Evolutionary conservation across 2,113 vertebrate species (phyloP).

Genomic region (Acanthisitta chloris): DNA sequence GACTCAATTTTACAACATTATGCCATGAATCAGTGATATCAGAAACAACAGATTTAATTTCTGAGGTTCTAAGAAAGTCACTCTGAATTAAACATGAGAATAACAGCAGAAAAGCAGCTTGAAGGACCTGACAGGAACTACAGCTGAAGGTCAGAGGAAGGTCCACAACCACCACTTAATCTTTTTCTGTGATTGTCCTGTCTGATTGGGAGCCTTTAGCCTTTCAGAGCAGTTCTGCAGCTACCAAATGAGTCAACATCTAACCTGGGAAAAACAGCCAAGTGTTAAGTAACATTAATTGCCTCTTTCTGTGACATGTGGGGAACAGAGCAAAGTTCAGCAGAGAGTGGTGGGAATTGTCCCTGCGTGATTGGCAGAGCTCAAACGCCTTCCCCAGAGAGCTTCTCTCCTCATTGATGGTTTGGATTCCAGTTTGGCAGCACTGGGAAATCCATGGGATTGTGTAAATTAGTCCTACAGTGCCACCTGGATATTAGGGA

Average conservation of each 20-base stretch:
- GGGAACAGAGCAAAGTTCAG: conserved; percentile 10
- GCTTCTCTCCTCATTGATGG: background rate
- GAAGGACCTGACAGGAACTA: background rate
- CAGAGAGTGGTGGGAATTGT: background rate
- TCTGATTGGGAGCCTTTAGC: conserved; percentile 8
- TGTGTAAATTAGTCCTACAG: background rate
- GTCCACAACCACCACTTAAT: background rate
- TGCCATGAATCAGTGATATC: background rate
- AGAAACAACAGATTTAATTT: background rate
- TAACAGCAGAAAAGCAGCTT: background rate
- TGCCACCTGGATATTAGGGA: too few species aligned
- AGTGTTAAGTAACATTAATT: background rate
- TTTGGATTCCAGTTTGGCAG: background rate
- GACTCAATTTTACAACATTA: background rate
- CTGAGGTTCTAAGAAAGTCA: background rate
- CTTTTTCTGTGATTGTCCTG: background rate
- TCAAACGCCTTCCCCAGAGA: background rate
- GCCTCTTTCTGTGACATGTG: background rate
- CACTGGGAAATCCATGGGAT: background rate
- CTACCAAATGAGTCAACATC: background rate
- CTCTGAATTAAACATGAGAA: background rate
- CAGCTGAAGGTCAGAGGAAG: background rate
- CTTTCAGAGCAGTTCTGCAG: background rate
- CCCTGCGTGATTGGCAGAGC: background rate
- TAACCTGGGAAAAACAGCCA: background rate